Percentiles rank a stretch among this genome's conserved stretches.
Evolutionary conservation across 2,888 invertebrate species (phyloP).

Genomic region (Aplocera efformata): DNA sequence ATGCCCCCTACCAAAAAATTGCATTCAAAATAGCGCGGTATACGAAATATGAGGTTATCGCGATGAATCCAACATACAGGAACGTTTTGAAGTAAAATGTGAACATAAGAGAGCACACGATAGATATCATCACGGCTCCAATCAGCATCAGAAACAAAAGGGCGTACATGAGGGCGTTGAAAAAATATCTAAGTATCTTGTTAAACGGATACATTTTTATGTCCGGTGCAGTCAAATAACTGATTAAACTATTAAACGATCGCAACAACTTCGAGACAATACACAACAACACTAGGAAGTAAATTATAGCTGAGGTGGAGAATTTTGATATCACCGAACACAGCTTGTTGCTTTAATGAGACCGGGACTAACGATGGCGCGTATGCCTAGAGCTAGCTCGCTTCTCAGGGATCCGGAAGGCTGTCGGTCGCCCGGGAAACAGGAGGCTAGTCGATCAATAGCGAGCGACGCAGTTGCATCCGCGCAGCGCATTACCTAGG

Average conservation of each 20-base stretch:
- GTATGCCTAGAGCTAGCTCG: background rate
- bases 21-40: background rate
- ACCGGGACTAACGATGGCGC: background rate
- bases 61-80: background rate
- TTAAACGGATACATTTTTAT: no score
- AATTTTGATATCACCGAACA: background rate
- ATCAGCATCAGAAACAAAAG: background rate
- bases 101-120: background rate
- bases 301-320: background rate
- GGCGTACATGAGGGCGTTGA: background rate
- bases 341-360: background rate
- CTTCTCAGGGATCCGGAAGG: no score
- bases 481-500: conserved; percentile 7
- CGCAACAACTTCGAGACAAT: no score
- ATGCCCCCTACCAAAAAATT: background rate
- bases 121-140: background rate
- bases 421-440: background rate
- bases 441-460: conserved; percentile 8
- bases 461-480: conserved; percentile 13
- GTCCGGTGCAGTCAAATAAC: no score
- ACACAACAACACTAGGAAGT: conserved; percentile 1
- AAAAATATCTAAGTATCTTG: background rate
- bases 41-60: conserved; percentile 6
- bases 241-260: no score
- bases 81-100: background rate